Base-by-base conservation (phyloP, 2,888 invertebrate genomes). In the Zele albiditarsus region DNA sequence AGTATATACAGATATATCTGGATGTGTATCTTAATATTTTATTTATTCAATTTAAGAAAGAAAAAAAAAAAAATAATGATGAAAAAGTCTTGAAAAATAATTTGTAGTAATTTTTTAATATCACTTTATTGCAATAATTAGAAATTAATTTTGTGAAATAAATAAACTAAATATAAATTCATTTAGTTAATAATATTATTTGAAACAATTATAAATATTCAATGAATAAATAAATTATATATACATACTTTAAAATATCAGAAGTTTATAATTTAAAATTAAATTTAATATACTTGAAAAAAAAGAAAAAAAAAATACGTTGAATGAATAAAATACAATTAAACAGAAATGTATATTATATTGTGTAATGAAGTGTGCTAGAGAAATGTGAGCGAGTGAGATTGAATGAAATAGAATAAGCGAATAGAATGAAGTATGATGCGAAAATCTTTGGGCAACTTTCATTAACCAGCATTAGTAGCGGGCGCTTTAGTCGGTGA, bases 401-500 rank as follows among this genome's bases (percentile, higher is more conserved):
- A 70, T 69, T 67, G 33, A 65, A 60, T 63, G 33, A 53, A 57
- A 46, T 31, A 38, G 57, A 68, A 65, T 65, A 73, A 72, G 63
- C 38, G 49, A 20, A 73, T 42, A 67, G 42, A 75, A 60, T 53
- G 63, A 38, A 46, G 16, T 49, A 27, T 71, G 65, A 65, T 63
- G 68, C 42, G 68, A 71, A 68, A 81, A 83, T 84, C 83, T 81
- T 82, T 53, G 53, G 82, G 77, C 81, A 82, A 85, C 82, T 86
- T 84, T 84, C 83, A 86, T 86, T 85, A 84, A 85, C 84, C 80
- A 80, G 82, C 78, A 84, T 84, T 82, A 85, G 53, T 53, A 10
- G 79, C 74, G 81, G 75, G 77, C 78, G 76, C 78, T 79, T 78
- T 71, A 63, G 63, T 71, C 77, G 82, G 70, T 53, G 53, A 75